Percentiles rank a stretch among this genome's conserved stretches.
phyloP scores from a whole-genome alignment of 2,888 invertebrate genomes.

The Watsonalla cultraria region DNA sequence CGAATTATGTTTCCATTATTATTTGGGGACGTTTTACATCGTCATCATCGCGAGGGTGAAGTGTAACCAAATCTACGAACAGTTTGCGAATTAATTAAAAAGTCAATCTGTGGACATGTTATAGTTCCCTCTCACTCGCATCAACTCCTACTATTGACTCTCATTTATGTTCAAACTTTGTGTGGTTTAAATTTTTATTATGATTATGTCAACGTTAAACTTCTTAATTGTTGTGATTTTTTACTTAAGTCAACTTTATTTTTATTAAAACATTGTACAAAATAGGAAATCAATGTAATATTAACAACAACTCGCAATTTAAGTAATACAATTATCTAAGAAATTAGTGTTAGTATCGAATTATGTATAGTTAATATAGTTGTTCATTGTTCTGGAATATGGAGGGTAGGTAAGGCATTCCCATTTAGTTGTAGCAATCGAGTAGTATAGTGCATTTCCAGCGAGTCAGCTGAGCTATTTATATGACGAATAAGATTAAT shows the following conservation, averaged over 20 bases:
- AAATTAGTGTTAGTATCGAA: slow-evolving; percentile 17
- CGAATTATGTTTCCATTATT: slow-evolving; percentile 73
- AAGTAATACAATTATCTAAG: neutral
- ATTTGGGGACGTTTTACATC: slow-evolving; percentile 63
- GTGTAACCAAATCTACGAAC: slow-evolving; percentile 48
- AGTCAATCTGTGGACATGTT: slow-evolving; percentile 25
- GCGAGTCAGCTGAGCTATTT: slow-evolving; percentile 21
- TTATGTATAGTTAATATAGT: neutral
- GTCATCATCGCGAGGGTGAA: slow-evolving; percentile 48
- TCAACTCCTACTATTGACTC: neutral
- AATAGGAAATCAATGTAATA: too few species aligned
- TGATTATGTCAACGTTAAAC: too few species aligned
- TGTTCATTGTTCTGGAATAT: too few species aligned
- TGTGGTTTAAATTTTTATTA: too few species aligned
- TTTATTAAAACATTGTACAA: too few species aligned
- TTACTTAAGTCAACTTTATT: too few species aligned
- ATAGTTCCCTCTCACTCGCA: neutral
- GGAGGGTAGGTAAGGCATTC: slow-evolving; percentile 25
- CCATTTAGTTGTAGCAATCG: slow-evolving; percentile 55
- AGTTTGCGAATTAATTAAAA: slow-evolving; percentile 41
- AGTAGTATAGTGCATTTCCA: slow-evolving; percentile 34
- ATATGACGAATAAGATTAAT: slow-evolving; percentile 29
- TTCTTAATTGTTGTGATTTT: too few species aligned
- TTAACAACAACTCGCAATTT: too few species aligned
- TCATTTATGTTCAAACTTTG: neutral